Conservation (phyloP, 1,140 invertebrate species). For the Heliconius hewitsoni region DNA sequence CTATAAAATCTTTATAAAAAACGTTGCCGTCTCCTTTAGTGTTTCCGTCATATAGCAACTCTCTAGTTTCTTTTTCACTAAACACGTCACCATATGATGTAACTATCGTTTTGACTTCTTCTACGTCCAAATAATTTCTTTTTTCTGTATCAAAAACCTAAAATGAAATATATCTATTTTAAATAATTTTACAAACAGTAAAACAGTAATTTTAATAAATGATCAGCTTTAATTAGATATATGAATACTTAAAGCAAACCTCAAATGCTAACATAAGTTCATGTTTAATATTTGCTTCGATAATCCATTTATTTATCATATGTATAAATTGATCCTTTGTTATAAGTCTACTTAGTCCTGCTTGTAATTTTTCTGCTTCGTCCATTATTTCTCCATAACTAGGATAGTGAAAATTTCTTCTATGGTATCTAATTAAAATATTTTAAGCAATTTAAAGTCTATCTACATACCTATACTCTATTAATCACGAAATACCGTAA, state of each 20-base stretch:
- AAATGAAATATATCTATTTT: slow-evolving; percentile 11
- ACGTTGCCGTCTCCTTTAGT: slow-evolving; percentile 70
- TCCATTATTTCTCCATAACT: slow-evolving; percentile 69
- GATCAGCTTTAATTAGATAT: too few relatives aligned
- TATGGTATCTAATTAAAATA: slow-evolving; percentile 55
- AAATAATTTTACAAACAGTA: too few relatives aligned
- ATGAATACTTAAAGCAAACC: slow-evolving; percentile 36
- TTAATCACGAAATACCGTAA: too few relatives aligned
- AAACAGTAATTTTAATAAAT: too few relatives aligned
- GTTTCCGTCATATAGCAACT: slow-evolving; percentile 70
- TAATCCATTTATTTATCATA: slow-evolving; percentile 60
- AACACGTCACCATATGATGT: slow-evolving; percentile 57
- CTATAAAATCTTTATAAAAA: slow-evolving; percentile 67
- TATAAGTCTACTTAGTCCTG: slow-evolving; percentile 53
- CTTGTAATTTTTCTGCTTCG: slow-evolving; percentile 60
- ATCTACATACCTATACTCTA: too few relatives aligned
- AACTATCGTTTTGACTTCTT: slow-evolving; percentile 63
- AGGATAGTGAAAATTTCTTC: slow-evolving; percentile 65
- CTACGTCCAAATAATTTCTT: slow-evolving; percentile 63
- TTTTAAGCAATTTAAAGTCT: neutral
- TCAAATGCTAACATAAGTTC: slow-evolving; percentile 66
- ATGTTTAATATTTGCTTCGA: slow-evolving; percentile 61
- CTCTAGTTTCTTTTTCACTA: slow-evolving; percentile 53
- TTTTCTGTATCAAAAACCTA: slow-evolving; percentile 74
- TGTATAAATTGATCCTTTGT: slow-evolving; percentile 68